A percentile compares a stretch with the other conserved stretches of the same genome.
phyloP scores from a whole-genome alignment of 2,888 invertebrate species.

The Phrixothrix hirtus region DNA sequence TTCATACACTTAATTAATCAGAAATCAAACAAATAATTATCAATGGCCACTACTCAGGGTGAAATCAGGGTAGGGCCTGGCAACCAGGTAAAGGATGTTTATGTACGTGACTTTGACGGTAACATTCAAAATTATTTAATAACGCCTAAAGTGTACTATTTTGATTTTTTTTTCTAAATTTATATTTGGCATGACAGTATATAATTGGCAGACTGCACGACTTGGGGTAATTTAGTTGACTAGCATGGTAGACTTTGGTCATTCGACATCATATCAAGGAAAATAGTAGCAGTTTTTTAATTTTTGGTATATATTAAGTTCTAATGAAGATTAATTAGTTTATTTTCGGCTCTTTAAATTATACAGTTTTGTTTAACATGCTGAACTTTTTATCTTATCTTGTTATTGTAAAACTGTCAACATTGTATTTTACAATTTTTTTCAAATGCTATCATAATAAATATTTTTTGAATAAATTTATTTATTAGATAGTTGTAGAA shows the following conservation, averaged over 20 bases:
- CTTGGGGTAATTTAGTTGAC: constrained; percentile 28
- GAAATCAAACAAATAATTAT: not conserved
- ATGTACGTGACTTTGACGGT: constrained; percentile 65
- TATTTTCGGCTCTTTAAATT: too few species aligned
- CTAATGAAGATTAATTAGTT: too few species aligned
- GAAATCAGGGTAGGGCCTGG: constrained; percentile 78
- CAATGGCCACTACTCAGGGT: constrained; percentile 72
- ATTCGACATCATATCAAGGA: too few species aligned
- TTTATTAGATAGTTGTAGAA: too few species aligned
- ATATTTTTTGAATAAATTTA: too few species aligned
- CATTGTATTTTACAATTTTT: too few species aligned
- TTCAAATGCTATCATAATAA: too few species aligned
- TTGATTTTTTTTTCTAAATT: constrained; percentile 8
- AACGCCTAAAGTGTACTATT: constrained; percentile 4
- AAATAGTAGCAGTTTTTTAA: too few species aligned
- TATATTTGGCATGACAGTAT: constrained; percentile 28
- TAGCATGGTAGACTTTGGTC: constrained; percentile 14
- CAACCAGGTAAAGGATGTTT: constrained; percentile 73
- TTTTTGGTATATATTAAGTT: too few species aligned
- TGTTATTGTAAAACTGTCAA: too few species aligned
- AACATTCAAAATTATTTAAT: constrained; percentile 50
- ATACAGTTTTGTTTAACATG: too few species aligned
- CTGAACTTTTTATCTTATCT: too few species aligned
- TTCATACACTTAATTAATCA: not conserved
- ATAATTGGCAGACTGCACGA: constrained; percentile 38